These are phyloP conservation scores for Ypsolopha scabrella DNA, from an alignment of 2,888 invertebrate genomes.

Conservation along the genomic window DNA sequence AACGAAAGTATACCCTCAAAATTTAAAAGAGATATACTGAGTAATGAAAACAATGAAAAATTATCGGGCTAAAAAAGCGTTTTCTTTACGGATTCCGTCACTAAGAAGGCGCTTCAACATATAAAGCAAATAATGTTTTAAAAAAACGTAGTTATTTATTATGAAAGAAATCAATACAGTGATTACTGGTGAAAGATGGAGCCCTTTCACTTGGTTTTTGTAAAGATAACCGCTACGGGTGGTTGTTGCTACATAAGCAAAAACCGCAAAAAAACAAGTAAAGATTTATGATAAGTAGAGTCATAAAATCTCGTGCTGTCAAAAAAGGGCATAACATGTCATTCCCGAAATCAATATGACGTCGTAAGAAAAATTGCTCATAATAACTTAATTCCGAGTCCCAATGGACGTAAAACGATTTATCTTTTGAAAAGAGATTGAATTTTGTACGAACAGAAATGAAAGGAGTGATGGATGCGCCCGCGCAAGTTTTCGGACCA, in stretches of 20 bases:
- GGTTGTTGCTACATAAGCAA: background rate
- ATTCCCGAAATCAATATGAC: conserved; percentile 19
- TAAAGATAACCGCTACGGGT: background rate
- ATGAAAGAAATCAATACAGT: background rate
- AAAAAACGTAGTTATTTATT: too few species aligned
- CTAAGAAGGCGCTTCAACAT: too few species aligned
- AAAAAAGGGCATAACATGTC: background rate
- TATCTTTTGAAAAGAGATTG: conserved; percentile 25
- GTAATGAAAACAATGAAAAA: too few species aligned
- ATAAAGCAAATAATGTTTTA: too few species aligned
- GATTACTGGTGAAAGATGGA: too few species aligned
- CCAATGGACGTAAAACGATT: conserved; percentile 14
- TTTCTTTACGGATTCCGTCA: too few species aligned
- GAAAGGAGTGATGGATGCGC: conserved; percentile 25
- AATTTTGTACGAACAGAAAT: conserved; percentile 31
- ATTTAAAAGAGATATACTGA: too few species aligned
- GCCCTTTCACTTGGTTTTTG: too few species aligned
- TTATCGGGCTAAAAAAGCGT: too few species aligned
- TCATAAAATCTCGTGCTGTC: too few species aligned
- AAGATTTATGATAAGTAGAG: background rate
- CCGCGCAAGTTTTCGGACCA: background rate
- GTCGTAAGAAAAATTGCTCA: conserved; percentile 25
- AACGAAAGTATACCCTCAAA: too few species aligned
- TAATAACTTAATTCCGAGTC: conserved; percentile 40
- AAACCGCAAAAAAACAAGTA: background rate